A percentile compares a stretch with the other conserved stretches of the same genome.
Conservation (phyloP, 2,888 invertebrate species). For the Eueremaeus valkanovi region DNA sequence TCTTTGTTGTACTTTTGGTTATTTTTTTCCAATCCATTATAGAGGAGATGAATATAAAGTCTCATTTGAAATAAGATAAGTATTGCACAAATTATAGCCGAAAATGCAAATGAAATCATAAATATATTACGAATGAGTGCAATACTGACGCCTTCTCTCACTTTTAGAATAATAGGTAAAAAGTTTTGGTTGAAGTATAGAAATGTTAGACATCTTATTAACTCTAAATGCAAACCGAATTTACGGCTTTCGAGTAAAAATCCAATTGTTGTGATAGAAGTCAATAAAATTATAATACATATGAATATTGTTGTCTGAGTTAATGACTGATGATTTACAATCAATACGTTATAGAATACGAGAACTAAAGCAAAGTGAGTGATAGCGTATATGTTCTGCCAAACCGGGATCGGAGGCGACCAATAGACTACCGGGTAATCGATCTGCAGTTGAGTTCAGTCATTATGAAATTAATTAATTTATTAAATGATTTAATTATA, state of each 20-base stretch:
- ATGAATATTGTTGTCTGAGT: constrained; percentile 35
- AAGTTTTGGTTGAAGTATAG: constrained; percentile 35
- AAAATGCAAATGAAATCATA: neutral
- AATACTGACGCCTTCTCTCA: neutral
- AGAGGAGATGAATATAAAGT: neutral
- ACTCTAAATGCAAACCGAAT: constrained; percentile 42
- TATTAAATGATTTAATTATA: neutral
- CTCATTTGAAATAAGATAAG: neutral
- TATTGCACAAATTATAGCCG: neutral
- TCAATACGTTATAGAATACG: constrained; percentile 42
- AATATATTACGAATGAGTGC: neutral
- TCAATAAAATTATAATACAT: constrained; percentile 38
- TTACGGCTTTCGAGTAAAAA: constrained; percentile 42
- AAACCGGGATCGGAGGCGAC: constrained; percentile 38
- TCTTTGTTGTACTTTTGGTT: neutral
- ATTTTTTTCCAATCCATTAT: neutral
- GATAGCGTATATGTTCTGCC: constrained; percentile 41
- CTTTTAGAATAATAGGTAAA: neutral
- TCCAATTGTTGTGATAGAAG: constrained; percentile 43
- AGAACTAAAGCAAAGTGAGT: constrained; percentile 40
- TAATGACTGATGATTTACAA: constrained; percentile 16
- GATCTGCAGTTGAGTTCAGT: constrained; percentile 11
- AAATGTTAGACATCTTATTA: constrained; percentile 49
- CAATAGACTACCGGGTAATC: constrained; percentile 40
- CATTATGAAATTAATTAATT: neutral